A percentile compares a stretch with the other conserved stretches of the same genome.
Evolutionary conservation across 2,888 invertebrate genomes (phyloP).

Genomic region (Linyphia triangularis): DNA sequence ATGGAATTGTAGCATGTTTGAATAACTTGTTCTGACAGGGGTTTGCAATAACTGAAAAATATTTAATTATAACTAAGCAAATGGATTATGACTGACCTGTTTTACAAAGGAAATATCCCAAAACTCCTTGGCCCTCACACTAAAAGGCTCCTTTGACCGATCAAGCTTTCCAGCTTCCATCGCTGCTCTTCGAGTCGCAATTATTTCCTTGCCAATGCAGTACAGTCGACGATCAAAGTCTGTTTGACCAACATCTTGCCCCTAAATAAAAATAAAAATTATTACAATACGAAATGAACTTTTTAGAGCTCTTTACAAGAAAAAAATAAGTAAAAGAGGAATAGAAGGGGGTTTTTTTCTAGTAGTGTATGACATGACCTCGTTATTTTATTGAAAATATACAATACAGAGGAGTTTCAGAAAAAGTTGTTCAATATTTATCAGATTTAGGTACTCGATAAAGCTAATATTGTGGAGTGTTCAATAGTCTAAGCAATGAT

Average conservation of each 20-base stretch:
- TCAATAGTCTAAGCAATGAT: too few relatives aligned
- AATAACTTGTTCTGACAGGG: not conserved
- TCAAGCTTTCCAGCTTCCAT: slow-evolving; percentile 87
- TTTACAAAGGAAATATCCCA: slow-evolving; percentile 85
- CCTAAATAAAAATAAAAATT: slow-evolving; percentile 78
- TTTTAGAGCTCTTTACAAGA: not conserved
- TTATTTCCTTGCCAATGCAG: slow-evolving; percentile 85
- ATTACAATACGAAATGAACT: not conserved
- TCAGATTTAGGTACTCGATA: too few relatives aligned
- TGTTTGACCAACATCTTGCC: slow-evolving; percentile 87
- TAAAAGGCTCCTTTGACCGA: slow-evolving; percentile 91
- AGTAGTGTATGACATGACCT: too few relatives aligned
- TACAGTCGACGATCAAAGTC: slow-evolving; percentile 88
- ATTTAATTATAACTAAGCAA: not conserved
- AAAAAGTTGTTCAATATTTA: too few relatives aligned
- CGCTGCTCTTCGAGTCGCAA: slow-evolving; percentile 85
- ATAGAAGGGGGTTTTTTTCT: too few relatives aligned
- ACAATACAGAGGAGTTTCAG: too few relatives aligned
- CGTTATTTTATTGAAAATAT: too few relatives aligned
- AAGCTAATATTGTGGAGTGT: too few relatives aligned
- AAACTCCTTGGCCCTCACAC: slow-evolving; percentile 93
- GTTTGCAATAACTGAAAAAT: not conserved
- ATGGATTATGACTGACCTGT: slow-evolving; percentile 78
- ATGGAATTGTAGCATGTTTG: not conserved
- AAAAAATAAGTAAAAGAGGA: not conserved